phyloP scores from a whole-genome alignment of 2,888 invertebrate genomes.

The Zygothrica quintamaculata region DNA sequence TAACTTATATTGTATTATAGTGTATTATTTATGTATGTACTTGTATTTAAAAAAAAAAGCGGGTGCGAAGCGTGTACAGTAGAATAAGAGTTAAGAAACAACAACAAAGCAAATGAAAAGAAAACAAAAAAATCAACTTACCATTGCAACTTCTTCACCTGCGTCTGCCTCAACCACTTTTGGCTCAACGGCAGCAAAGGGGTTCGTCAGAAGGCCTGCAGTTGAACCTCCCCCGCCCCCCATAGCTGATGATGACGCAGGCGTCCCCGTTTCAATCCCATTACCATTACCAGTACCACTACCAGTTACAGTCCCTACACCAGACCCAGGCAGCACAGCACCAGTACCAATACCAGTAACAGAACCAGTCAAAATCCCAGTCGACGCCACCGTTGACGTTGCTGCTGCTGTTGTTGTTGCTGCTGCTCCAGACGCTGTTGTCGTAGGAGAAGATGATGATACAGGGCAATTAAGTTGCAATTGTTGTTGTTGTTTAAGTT shows the following conservation, averaged over 20 bases:
- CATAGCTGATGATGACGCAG: constrained; percentile 14
- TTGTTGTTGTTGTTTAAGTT: constrained; percentile 79
- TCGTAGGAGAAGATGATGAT: constrained; percentile 46
- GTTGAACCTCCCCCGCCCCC: constrained; percentile 45
- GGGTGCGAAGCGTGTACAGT: constrained; percentile 24
- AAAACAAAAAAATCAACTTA: constrained; percentile 61
- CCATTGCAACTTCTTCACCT: constrained; percentile 70
- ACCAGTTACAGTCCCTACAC: not conserved
- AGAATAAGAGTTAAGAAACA: constrained; percentile 40
- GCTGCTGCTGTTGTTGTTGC: constrained; percentile 35
- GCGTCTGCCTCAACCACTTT: constrained; percentile 42
- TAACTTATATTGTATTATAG: constrained; percentile 24
- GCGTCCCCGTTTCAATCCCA: constrained; percentile 22
- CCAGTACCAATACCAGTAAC: not conserved
- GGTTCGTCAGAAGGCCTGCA: constrained; percentile 51
- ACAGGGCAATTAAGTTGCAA: constrained; percentile 75
- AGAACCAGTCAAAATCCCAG: not conserved
- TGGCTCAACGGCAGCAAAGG: constrained; percentile 52
- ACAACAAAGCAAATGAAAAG: constrained; percentile 19
- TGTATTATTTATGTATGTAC: not conserved
- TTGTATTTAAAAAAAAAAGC: constrained; percentile 8
- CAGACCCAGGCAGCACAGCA: not conserved
- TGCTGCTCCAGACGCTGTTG: too few species aligned
- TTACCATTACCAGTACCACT: constrained; percentile 2
- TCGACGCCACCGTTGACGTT: constrained; percentile 1